Evolutionary conservation across 1,140 invertebrate species (phyloP).

Genomic region (Colletes latitarsis): DNA sequence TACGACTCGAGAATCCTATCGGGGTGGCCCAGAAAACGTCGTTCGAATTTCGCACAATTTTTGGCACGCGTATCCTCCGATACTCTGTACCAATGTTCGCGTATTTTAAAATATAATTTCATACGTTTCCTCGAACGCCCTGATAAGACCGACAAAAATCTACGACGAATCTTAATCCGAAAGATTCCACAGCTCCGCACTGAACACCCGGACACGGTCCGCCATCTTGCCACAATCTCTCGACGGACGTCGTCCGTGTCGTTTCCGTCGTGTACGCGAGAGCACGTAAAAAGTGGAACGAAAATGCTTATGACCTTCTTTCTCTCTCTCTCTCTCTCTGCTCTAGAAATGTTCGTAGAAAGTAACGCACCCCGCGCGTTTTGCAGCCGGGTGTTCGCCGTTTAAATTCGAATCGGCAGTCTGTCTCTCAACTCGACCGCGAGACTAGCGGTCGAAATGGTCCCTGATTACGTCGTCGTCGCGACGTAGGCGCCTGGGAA

Average conservation of each 20-base stretch:
- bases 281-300: neutral
- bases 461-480: slow-evolving; percentile 17
- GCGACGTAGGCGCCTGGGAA: neutral
- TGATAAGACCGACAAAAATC: too few species aligned
- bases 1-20: neutral
- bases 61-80: too few species aligned
- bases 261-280: neutral
- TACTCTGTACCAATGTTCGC: too few species aligned
- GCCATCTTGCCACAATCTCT: too few species aligned
- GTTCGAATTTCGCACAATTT: too few species aligned
- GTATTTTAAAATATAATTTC: too few species aligned
- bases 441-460: slow-evolving; percentile 17
- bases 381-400: slow-evolving; percentile 3
- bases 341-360: slow-evolving; percentile 12
- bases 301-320: slow-evolving; percentile 2
- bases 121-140: too few species aligned
- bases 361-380: slow-evolving; percentile 11
- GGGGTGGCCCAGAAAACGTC: too few species aligned
- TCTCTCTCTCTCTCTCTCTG: slow-evolving; percentile 3
- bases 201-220: too few species aligned
- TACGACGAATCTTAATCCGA: too few species aligned
- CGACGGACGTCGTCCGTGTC: too few species aligned
- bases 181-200: too few species aligned
- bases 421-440: slow-evolving; percentile 1
- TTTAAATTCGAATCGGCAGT: slow-evolving; percentile 34